phyloP scores from a whole-genome alignment of 1,140 invertebrate genomes.

The Samia ricini region DNA sequence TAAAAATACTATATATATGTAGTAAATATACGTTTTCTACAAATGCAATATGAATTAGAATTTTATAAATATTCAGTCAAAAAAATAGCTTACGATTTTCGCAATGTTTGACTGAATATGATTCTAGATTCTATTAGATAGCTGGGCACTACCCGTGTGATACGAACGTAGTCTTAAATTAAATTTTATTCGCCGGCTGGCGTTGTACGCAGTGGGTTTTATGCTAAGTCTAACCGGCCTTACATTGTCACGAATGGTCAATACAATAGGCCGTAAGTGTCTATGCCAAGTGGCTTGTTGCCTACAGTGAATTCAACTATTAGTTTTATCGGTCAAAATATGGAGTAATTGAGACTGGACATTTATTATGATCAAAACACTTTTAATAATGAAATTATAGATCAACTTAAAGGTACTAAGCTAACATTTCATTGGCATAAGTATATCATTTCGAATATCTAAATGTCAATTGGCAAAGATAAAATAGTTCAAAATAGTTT shows the following conservation, averaged over 20 bases:
- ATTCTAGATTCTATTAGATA: not conserved
- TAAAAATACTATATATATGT: too few relatives aligned
- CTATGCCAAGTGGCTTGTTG: conserved; percentile 41
- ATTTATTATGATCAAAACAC: not conserved
- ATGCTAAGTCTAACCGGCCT: conserved; percentile 14
- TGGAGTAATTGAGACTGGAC: conserved; percentile 26
- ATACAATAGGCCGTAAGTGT: conserved; percentile 63
- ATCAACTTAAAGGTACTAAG: too few relatives aligned
- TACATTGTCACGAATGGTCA: conserved; percentile 47
- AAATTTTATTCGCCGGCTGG: not conserved
- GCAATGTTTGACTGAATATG: not conserved
- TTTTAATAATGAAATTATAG: too few relatives aligned
- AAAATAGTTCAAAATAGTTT: too few relatives aligned
- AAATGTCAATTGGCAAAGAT: too few relatives aligned
- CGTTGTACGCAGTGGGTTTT: not conserved
- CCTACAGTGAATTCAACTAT: conserved; percentile 64
- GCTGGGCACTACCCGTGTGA: not conserved
- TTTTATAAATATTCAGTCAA: too few relatives aligned
- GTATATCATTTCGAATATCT: too few relatives aligned
- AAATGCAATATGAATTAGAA: too few relatives aligned
- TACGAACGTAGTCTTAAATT: not conserved
- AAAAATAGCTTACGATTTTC: too few relatives aligned
- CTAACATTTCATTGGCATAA: too few relatives aligned
- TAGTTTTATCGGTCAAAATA: conserved; percentile 47
- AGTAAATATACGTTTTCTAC: too few relatives aligned